Base-by-base conservation (phyloP, 2,113 vertebrate genomes). In the Chascanopsetta lugubris region DNA sequence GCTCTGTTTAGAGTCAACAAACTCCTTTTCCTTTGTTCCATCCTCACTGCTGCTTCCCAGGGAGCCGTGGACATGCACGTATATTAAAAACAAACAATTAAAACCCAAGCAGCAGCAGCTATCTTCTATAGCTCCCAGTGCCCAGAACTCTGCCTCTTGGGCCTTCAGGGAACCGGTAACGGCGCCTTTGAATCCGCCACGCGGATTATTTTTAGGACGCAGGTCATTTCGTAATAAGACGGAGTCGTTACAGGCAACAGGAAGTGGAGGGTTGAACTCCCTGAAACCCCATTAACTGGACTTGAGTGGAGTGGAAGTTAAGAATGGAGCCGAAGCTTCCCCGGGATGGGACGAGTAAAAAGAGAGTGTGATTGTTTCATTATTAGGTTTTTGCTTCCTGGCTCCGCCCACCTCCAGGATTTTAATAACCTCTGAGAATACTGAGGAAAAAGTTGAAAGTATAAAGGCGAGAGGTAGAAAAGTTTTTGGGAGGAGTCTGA, bases 31-130 rank as follows among this genome's bases (percentile, higher is more conserved):
- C 30, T 42, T 48, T 4, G 29, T 51, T 53, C 18, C 30, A 40
- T 18, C 25, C 26, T 55, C 51, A 30, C 1, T 11, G 2, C 42
- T 8, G 38, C 54, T 54, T 25, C 24, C 54, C 30, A 20, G 55
- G 74, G 48, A 70, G 53, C 22, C 22, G 21, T 42, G 1, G 7
- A n/a, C 22, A 18, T 30, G 5, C 22, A 18, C 38, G 5, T 48
- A 36, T 17, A 53, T 70, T 57, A 43, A 49, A 69, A 75, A 48
- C 8, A 47, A 70, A 49, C 46, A 22, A n/a, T 63, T 59, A 66
- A 55, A 64, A 47, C n/a, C n/a, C n/a, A n/a, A n/a, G n/a, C n/a
- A n/a, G n/a, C n/a, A 36, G 2, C 9, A 1, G 51, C 2, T 56
- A 13, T 66, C 27, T 26, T 30, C 20, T 21, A 4, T 24, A 22